Evolutionary conservation across 2,888 invertebrate genomes (phyloP), one percentile per base, ranked within the genome.

Genomic region (Hylaea fasciaria): DNA sequence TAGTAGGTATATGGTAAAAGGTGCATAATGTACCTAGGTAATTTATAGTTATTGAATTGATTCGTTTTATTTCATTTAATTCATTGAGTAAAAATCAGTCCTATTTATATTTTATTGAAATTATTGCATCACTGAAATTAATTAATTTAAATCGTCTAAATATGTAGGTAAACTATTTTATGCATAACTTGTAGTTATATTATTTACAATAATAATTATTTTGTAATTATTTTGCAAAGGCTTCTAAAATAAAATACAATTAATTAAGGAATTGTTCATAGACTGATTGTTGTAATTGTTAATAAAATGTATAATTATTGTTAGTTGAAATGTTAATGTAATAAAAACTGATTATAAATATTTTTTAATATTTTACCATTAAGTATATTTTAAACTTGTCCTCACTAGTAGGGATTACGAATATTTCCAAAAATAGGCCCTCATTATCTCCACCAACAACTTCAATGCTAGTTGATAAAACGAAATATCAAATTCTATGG

Each of bases 221-320:
- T n/a, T 37, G 5, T 2, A n/a, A 28, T 28, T 45, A n/a, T 28
- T 45, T 17, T 17, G 12, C 22, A 4, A 28, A 28, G 3, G 13
- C 22, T 22, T 22, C 5, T 22, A 3, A 5, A 3, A 0, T 45
- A 13, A 45, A 28, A 45, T 22, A 10, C 5, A n/a, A 5, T 17
- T 35, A 2, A n/a, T n/a, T 29, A 13, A n/a, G 7, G 9, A n/a
- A 32, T 47, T 32, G 10, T 41, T 37, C n/a, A 51, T 52, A 52
- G 52, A 52, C 52, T 52, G 52, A 52, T 52, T 0, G 17, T 13
- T 44, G 7, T 37, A 37, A 8, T 45, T 29, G 8, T 52, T 44
- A 35, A 10, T n/a, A n/a, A 13, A 10, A 13, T 35, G 4, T 5
- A n/a, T n/a, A n/a, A n/a, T n/a, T n/a, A n/a, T 10, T 13, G 3